phyloP scores from a whole-genome alignment of 2,888 invertebrate genomes.

The Lissocephala sabroskyi region DNA sequence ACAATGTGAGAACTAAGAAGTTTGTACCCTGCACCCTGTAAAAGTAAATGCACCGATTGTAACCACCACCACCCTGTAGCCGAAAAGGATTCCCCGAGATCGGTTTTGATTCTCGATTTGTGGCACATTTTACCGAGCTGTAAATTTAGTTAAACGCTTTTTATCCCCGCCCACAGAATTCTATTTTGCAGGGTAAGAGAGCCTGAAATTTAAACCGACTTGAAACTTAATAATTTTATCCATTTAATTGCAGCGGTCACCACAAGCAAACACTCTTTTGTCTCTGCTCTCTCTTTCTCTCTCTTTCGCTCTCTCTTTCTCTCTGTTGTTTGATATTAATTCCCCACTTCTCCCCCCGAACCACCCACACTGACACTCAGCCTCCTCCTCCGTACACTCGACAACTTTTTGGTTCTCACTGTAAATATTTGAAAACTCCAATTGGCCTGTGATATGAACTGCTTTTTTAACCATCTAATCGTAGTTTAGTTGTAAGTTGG shows the following conservation, averaged over 20 bases:
- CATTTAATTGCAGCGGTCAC: slow-evolving; percentile 23
- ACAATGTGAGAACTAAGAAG: slow-evolving; percentile 26
- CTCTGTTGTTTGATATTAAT: background rate
- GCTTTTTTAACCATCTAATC: slow-evolving; percentile 1
- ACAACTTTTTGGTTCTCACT: slow-evolving; percentile 52
- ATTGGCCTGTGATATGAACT: slow-evolving; percentile 32
- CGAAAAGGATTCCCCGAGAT: too few relatives aligned
- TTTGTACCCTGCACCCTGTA: slow-evolving; percentile 3
- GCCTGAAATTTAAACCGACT: too few relatives aligned
- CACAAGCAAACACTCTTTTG: slow-evolving; percentile 15
- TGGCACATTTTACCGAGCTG: slow-evolving; percentile 54
- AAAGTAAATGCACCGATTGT: background rate
- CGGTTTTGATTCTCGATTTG: too few relatives aligned
- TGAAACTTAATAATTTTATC: background rate
- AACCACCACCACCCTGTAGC: background rate
- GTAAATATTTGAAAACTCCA: slow-evolving; percentile 11
- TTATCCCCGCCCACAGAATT: slow-evolving; percentile 11
- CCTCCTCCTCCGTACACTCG: slow-evolving; percentile 54
- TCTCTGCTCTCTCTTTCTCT: too few relatives aligned
- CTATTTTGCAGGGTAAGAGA: too few relatives aligned
- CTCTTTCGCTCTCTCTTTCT: too few relatives aligned
- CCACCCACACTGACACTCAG: slow-evolving; percentile 50
- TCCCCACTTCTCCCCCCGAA: too few relatives aligned
- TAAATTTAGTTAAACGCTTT: background rate
- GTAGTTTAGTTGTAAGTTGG: background rate